A percentile compares a stretch with the other conserved stretches of the same genome.
phyloP scores from a whole-genome alignment of 2,797 vertebrate genomes.

The Molossus alvarezi region DNA sequence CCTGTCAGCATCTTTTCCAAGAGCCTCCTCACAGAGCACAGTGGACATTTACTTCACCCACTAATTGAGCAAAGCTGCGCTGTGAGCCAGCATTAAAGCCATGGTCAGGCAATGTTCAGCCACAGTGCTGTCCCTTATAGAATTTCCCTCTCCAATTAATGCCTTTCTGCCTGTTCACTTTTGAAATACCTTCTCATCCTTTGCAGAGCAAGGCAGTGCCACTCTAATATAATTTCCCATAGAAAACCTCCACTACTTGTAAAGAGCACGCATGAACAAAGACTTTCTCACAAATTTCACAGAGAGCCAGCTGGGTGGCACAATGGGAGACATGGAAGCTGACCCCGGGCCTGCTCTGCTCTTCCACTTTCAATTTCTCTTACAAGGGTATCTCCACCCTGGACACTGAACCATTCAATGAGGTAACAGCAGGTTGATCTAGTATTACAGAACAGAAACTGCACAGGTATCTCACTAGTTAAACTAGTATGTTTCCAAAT shows the following conservation, averaged over 20 bases:
- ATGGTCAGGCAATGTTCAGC: neutral
- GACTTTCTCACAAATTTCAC: conserved; percentile 4
- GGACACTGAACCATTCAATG: neutral
- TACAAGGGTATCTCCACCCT: neutral
- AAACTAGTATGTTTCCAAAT: neutral
- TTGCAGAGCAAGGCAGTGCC: conserved; percentile 28
- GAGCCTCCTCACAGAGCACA: conserved; percentile 43
- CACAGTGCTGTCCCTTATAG: neutral
- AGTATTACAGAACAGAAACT: conserved; percentile 27
- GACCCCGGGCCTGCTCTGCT: neutral
- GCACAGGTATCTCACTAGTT: neutral
- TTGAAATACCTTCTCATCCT: conserved; percentile 5
- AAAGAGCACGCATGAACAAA: neutral
- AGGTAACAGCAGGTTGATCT: neutral
- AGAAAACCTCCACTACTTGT: neutral
- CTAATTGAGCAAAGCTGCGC: neutral
- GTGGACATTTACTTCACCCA: neutral
- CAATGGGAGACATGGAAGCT: neutral
- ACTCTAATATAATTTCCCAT: neutral
- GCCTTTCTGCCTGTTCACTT: conserved; percentile 44
- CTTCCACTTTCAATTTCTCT: conserved; percentile 28
- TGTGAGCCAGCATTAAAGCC: neutral
- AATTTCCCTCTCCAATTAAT: neutral
- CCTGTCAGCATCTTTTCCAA: conserved; percentile 12
- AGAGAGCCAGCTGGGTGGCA: neutral